Base-by-base conservation (phyloP, 2,113 vertebrate genomes). In the Actinemys pallida region DNA sequence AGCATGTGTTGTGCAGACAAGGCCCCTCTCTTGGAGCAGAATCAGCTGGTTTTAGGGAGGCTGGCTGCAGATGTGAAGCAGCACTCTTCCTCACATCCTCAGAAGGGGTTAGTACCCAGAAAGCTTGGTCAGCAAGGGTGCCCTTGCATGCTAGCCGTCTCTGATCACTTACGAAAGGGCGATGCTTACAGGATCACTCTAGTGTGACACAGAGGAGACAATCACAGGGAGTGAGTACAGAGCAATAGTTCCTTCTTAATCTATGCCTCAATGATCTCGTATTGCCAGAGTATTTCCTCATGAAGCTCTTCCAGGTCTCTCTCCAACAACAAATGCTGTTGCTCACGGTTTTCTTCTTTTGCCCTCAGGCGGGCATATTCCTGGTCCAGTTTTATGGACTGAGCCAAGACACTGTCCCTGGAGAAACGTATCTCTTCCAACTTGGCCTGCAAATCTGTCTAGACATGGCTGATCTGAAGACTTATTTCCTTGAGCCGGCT, bases 131-230 rank as follows among this genome's bases (percentile, higher is more conserved):
- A 86, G 78, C 78, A 83, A 90, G 42, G 52, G 65, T 54, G 81
- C 81, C 52, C 84, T 83, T 54, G 17, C 94, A 95, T 92, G 81
- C 88, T 5, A 35, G 29, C 83, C 84, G 65, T 56, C 75, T 86
- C 92, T 92, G 95, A 85, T 92, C 84, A 75, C 88, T 92, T 76
- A 76, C 79, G 4, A 90, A 93, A 83, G 78, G 89, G 12, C 19
- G 17, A n/a, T 49, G 59, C 75, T 95, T 94, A 96, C 91, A 96
- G 87, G 92, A 95, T 95, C 90, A 54, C 47, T 54, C 83, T 81
- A 11, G 54, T 85, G 81, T 52, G 91, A 81, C 69, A 86, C 62
- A 84, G 92, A 84, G 87, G 27, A 92, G 83, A 88, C 47, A 96
- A 84, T 89, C 62, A 90, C 89, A 59, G 75, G 14, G 27, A 57